A percentile compares a stretch with the other conserved stretches of the same genome.
phyloP scores from a whole-genome alignment of 2,797 vertebrate genomes.

The Sebastes cheni region DNA sequence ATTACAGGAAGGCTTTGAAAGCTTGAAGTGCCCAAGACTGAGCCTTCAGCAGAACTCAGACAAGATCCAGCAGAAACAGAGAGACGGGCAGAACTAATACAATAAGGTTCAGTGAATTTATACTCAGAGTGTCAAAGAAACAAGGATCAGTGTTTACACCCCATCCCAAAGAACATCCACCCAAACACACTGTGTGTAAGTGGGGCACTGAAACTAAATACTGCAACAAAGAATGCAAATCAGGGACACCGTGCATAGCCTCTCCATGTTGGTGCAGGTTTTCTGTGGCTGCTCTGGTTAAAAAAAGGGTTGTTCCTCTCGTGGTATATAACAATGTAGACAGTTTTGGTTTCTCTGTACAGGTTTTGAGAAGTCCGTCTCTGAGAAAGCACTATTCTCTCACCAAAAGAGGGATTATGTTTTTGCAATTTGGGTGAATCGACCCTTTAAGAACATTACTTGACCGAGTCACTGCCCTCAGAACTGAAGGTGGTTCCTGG shows the following conservation, averaged over 20 bases:
- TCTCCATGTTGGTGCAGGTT: neutral
- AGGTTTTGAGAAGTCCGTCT: neutral
- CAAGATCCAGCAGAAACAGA: neutral
- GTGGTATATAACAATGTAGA: neutral
- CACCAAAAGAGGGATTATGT: neutral
- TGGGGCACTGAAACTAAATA: neutral
- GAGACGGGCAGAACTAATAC: neutral
- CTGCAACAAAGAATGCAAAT: accelerated
- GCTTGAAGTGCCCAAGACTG: neutral
- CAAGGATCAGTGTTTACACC: neutral
- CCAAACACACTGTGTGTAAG: neutral
- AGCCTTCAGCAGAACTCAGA: neutral
- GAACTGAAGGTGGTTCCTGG: neutral
- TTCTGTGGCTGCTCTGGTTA: neutral
- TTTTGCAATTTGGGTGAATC: neutral
- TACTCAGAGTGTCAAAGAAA: neutral
- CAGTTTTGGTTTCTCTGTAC: neutral
- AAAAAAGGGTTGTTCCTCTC: neutral
- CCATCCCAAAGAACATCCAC: neutral
- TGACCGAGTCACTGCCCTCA: neutral
- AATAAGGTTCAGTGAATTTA: neutral
- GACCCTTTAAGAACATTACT: neutral
- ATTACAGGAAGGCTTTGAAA: neutral
- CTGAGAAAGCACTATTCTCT: neutral
- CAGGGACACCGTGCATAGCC: neutral